Conservation (phyloP, 2,113 vertebrate species). For the Notothenia coriiceps region DNA sequence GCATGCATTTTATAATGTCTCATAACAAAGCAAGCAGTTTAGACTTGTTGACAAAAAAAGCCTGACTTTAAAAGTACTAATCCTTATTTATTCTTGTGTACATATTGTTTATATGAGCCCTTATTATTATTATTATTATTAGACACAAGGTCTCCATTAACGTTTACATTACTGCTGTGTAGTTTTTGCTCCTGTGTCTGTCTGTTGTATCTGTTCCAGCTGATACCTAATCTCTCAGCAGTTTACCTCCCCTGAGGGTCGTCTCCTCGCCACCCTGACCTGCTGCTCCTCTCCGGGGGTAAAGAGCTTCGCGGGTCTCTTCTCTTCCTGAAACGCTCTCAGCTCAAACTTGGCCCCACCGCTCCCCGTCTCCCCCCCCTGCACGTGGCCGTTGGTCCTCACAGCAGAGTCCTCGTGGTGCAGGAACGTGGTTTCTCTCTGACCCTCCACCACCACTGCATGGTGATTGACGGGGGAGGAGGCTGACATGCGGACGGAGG, state of each 20-base stretch:
- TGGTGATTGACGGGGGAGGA: slow-evolving; percentile 71
- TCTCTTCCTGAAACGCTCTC: slow-evolving; percentile 95
- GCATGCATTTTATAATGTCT: no score
- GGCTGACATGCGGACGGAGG: slow-evolving; percentile 74
- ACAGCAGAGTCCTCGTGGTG: slow-evolving; percentile 76
- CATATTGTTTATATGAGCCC: neutral
- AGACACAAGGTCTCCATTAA: no score
- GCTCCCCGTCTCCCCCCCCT: slow-evolving; percentile 74
- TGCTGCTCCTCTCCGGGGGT: slow-evolving; percentile 86
- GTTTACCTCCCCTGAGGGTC: slow-evolving; percentile 91
- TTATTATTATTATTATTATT: neutral
- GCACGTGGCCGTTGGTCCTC: slow-evolving; percentile 62
- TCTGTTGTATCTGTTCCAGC: neutral
- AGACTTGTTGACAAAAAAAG: neutral
- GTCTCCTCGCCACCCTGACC: slow-evolving; percentile 89
- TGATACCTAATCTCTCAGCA: neutral
- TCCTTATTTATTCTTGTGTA: neutral
- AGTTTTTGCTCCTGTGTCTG: neutral
- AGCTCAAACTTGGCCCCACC: slow-evolving; percentile 92
- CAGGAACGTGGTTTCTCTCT: slow-evolving; percentile 69
- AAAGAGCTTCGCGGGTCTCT: slow-evolving; percentile 94
- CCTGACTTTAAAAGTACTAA: neutral
- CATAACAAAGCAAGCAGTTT: neutral
- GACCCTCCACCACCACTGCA: slow-evolving; percentile 60
- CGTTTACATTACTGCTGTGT: neutral